These are phyloP conservation scores for Deilephila elpenor DNA, from an alignment of 2,888 invertebrate genomes.

Conservation along the genomic window DNA sequence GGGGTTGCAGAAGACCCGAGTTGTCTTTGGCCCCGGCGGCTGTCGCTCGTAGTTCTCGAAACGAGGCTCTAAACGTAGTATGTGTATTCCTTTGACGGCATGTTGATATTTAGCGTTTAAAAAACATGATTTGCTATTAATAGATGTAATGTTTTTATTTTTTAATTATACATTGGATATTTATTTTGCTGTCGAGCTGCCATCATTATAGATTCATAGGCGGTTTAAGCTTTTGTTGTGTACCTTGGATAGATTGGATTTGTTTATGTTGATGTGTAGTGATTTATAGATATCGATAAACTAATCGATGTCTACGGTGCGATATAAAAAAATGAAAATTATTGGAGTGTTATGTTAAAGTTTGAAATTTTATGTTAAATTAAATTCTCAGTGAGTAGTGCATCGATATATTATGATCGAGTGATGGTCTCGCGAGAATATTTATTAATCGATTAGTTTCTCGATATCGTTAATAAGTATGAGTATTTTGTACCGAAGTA, in stretches of 20 bases:
- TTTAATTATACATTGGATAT: slow-evolving; percentile 42
- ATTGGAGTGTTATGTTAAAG: slow-evolving; percentile 29
- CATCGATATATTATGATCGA: neutral
- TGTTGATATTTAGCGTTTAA: slow-evolving; percentile 33
- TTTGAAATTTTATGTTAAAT: slow-evolving; percentile 20
- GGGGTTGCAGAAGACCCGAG: neutral
- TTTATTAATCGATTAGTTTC: neutral
- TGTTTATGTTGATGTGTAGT: slow-evolving; percentile 38
- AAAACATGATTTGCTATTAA: slow-evolving; percentile 26
- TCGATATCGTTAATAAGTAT: slow-evolving; percentile 25
- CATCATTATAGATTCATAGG: slow-evolving; percentile 63
- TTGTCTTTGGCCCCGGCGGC: neutral
- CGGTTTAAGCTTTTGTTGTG: slow-evolving; percentile 62
- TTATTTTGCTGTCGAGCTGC: slow-evolving; percentile 72
- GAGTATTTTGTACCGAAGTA: slow-evolving; percentile 15
- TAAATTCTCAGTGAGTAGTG: neutral
- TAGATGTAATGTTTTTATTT: slow-evolving; percentile 37
- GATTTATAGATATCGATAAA: slow-evolving; percentile 26
- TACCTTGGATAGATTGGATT: slow-evolving; percentile 59
- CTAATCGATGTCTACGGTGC: neutral
- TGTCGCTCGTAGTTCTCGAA: slow-evolving; percentile 30
- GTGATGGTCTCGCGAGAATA: slow-evolving; percentile 1
- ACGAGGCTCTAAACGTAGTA: slow-evolving; percentile 51
- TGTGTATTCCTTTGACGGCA: slow-evolving; percentile 58
- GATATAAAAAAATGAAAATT: slow-evolving; percentile 10